These are phyloP conservation scores for Crenuchus spilurus DNA, from an alignment of 2,797 vertebrate genomes.

Conservation along the genomic window DNA sequence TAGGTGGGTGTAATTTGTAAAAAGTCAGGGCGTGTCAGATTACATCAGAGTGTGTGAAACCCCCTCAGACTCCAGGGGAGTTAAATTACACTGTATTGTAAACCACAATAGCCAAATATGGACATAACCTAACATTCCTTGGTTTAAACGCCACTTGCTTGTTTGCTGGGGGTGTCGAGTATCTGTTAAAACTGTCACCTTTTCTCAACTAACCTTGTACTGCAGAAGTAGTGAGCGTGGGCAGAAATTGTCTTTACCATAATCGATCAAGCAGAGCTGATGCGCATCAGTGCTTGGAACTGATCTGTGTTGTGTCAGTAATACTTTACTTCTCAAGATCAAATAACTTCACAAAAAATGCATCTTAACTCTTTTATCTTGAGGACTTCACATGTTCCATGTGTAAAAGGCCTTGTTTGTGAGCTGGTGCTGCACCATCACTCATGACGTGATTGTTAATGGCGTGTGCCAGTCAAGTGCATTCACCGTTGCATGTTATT, in stretches of 20 bases:
- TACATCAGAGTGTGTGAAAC: no score
- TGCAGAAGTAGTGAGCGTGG: background rate
- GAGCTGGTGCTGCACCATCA: no score
- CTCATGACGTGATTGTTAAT: no score
- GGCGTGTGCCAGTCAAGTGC: no score
- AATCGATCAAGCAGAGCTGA: background rate
- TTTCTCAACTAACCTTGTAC: conserved; percentile 15
- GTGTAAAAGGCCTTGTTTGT: no score
- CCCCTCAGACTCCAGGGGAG: background rate
- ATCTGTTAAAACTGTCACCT: background rate
- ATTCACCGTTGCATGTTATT: background rate
- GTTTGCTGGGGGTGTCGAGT: background rate
- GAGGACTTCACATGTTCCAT: no score
- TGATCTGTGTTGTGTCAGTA: background rate
- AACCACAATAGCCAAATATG: background rate
- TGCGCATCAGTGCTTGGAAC: conserved; percentile 11
- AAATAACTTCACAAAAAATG: no score
- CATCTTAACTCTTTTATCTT: no score
- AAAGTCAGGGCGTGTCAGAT: no score
- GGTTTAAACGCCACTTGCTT: background rate
- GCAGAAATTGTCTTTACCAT: conserved; percentile 5
- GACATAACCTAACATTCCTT: background rate
- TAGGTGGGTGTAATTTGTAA: no score
- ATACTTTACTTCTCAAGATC: background rate
- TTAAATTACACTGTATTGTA: background rate